These are phyloP conservation scores for Chymomyza fuscimana DNA, from an alignment of 2,888 invertebrate genomes.

Conservation along the genomic window DNA sequence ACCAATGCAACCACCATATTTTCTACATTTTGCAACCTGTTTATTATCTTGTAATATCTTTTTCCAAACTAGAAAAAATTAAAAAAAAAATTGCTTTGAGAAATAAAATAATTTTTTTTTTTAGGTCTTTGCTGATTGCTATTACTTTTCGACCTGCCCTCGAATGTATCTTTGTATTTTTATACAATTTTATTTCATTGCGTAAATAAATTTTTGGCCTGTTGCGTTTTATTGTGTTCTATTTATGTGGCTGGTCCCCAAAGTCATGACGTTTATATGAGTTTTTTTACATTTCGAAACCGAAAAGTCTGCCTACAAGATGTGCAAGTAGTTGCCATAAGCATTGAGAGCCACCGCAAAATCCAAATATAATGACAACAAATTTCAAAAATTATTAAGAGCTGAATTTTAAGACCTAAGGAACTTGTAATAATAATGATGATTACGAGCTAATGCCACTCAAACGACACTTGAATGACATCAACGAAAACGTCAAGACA, in stretches of 20 bases:
- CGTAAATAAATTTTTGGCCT: conserved; percentile 35
- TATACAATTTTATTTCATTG: conserved; percentile 44
- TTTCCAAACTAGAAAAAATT: no score
- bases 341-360: background rate
- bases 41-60: no score
- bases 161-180: conserved; percentile 16
- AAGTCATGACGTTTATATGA: background rate
- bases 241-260: conserved; percentile 3
- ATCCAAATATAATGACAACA: background rate
- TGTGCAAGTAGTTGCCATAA: background rate
- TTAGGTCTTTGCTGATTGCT: no score
- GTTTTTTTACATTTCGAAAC: background rate
- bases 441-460: background rate
- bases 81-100: no score
- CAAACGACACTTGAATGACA: background rate
- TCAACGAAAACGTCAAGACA: background rate
- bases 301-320: background rate
- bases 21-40: no score
- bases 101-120: no score
- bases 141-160: background rate
- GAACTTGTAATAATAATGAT: background rate
- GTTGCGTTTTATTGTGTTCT: conserved; percentile 11
- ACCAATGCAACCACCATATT: no score
- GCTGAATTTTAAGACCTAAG: background rate
- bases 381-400: background rate